phyloP scores from a whole-genome alignment of 2,888 invertebrate genomes.

The Agrochola lychnidis region DNA sequence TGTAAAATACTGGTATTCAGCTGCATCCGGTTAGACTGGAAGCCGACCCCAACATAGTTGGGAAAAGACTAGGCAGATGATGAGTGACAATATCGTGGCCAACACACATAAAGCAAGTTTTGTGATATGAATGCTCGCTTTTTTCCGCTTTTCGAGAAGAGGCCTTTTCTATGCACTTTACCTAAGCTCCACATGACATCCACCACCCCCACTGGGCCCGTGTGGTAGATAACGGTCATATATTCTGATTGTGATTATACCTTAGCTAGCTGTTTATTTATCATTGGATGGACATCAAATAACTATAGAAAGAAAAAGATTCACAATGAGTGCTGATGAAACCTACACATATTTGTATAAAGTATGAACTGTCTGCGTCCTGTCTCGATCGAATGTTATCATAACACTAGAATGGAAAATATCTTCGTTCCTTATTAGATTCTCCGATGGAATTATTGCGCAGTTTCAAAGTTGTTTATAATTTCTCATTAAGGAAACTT shows the following conservation, averaged over 20 bases:
- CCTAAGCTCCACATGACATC: no score
- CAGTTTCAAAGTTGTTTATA: slow-evolving; percentile 10
- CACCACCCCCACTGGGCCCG: no score
- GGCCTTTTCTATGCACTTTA: no score
- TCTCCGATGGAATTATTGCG: neutral
- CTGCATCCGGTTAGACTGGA: no score
- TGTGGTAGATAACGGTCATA: no score
- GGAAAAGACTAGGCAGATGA: no score
- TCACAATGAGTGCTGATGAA: slow-evolving; percentile 6
- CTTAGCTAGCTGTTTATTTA: neutral
- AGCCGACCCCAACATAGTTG: no score
- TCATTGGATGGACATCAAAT: neutral
- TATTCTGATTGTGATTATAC: neutral
- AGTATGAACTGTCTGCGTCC: slow-evolving; percentile 16
- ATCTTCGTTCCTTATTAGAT: slow-evolving; percentile 1
- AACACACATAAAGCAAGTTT: neutral
- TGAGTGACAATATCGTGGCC: no score
- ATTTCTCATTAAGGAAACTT: slow-evolving; percentile 31
- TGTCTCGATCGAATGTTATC: slow-evolving; percentile 40
- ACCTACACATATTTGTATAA: slow-evolving; percentile 8
- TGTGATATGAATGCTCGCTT: neutral
- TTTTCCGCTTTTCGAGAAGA: neutral
- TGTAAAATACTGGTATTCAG: no score
- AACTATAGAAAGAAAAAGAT: slow-evolving; percentile 17
- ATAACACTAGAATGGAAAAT: slow-evolving; percentile 34